These are phyloP conservation scores for Avahi laniger DNA, from an alignment of 2,797 vertebrate genomes.

Conservation along the genomic window DNA sequence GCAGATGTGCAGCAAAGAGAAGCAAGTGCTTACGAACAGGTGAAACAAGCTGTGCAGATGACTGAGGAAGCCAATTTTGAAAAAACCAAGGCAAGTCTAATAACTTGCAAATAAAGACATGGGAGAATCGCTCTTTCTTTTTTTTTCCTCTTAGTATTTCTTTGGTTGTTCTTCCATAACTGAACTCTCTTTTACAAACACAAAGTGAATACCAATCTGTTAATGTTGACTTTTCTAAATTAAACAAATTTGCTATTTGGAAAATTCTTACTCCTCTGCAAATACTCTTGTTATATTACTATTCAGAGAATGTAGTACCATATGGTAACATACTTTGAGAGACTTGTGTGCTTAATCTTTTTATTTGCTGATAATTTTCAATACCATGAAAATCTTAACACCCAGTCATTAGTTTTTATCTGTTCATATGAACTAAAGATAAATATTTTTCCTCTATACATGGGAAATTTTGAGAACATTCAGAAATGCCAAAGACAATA, in stretches of 20 bases:
- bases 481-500: background rate
- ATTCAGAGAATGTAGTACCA: background rate
- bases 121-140: no score
- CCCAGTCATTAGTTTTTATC: background rate
- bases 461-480: background rate
- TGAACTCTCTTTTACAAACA: background rate
- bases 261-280: constrained; percentile 20
- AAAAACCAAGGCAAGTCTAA: constrained; percentile 88
- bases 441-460: background rate
- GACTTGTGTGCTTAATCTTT: background rate
- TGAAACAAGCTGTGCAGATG: constrained; percentile 93
- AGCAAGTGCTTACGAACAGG: constrained; percentile 90
- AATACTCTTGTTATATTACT: background rate
- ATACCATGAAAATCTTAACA: background rate
- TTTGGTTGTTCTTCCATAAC: background rate
- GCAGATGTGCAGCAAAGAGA: constrained; percentile 90
- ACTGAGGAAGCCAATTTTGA: constrained; percentile 94
- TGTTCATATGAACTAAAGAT: background rate
- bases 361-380: background rate
- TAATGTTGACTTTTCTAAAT: constrained; percentile 32
- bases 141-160: background rate
- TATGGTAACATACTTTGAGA: background rate
- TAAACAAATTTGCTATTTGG: background rate
- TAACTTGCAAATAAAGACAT: background rate
- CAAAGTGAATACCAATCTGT: background rate